Evolutionary conservation across 2,113 vertebrate species (phyloP), one percentile per base, ranked within the genome.

Genomic region (Vanacampus margaritifer): DNA sequence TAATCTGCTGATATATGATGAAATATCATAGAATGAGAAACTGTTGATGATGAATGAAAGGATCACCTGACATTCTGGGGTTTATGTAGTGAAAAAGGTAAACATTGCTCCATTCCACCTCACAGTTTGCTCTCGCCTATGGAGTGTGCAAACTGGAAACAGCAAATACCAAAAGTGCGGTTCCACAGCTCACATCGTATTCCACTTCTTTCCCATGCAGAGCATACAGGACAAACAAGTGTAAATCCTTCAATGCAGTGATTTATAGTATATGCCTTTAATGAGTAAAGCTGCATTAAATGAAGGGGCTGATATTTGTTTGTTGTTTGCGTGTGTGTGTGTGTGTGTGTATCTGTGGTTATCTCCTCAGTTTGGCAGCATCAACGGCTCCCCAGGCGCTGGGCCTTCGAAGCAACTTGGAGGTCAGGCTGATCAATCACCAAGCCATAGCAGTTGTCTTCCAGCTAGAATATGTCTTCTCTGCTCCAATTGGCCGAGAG

Each of bases 401-500:
- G 21, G 88, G 90, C 28, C 80, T 96, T 78, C 90, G 94, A 78
- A 97, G 95, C 84, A 93, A 87, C 78, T 88, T 99, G 72, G 93
- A 94, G 48, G 89, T 99, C 78, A 88, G 83, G 72, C 91, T 98
- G 94, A 90, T 93, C 51, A 85, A 67, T 51, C 94, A 96, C 72
- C 90, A 82, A 0, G 90, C 91, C 0, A 89, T 96, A 0, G 83
- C 84, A 9, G 63, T 98, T 1, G 63, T 94, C 89, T 96, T 99
- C 79, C 94, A 93, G 88, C 90, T 99, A 78, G 96, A 99, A 76
- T 98, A 95, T 0, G 93, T 95, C 82, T 92, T 96, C 83, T 94
- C 80, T 41, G 73, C 88, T 45, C 63, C 80, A 0, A 62, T 91
- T 0, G 87, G 91, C 19, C 84, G 43, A 0, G 88, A 92, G 0